Evolutionary conservation across 64 coral and sea anemone species (phyloP), one percentile per base, ranked within the genome.

Genomic region (Actinia equina): DNA sequence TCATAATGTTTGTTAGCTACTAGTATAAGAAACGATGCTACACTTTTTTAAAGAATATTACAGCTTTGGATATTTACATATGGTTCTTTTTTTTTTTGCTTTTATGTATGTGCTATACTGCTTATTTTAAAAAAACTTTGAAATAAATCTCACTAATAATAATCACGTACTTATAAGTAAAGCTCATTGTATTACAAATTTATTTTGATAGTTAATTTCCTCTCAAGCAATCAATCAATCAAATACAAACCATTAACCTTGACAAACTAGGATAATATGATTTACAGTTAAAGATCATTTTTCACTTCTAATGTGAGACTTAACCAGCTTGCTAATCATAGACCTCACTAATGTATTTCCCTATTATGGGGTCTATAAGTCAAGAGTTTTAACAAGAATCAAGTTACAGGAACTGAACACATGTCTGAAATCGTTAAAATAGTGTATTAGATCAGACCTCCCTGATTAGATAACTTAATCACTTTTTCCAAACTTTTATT

Each of bases 211-310:
- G 25, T 10, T 26, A 37, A 37, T 74, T 30, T 12, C 69, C 26
- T 41, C 26, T 74, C n/a, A 74, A 74, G 12, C 13, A 74, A 41
- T 74, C 69, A 74, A 74, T 74, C n/a, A 30, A 74, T 30, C 26
- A 74, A 74, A 74, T 30, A 74, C 5, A 27, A 74, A 74, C 69
- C 13, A 71, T 71, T 71, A 41, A 74, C n/a, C 16, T 3, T 74
- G 62, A 65, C 62, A 65, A 65, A 65, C 62, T 65, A 65, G n/a
- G 2, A 65, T 20, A 65, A 16, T 74, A 42, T 74, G 23, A 30
- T 74, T 74, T 74, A 9, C 69, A 74, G 69, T 74, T 74, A 74
- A 74, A 74, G 25, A 41, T 74, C 69, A 74, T 74, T 74, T 74
- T 74, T 74, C 69, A 74, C 9, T 30, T 74, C 26, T 74, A 74